These are phyloP conservation scores for Actinernus sp. DNA, from an alignment of 92 coral and sea anemone species.

Conservation along the genomic window DNA sequence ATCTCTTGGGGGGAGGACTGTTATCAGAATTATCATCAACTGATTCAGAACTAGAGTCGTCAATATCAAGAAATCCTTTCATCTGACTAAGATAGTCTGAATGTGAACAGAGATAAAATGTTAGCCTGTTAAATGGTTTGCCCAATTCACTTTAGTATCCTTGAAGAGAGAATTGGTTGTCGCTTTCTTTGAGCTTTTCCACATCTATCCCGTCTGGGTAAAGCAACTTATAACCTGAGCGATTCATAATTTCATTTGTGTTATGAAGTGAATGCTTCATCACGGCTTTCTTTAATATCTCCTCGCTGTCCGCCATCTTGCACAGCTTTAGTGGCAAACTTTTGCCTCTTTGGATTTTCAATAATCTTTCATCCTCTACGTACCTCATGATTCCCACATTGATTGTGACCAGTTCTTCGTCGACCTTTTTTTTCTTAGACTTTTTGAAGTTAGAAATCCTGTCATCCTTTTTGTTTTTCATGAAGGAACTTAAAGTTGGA, in stretches of 20 bases:
- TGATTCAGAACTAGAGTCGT: too few relatives aligned
- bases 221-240: constrained; percentile 30
- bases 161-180: too few relatives aligned
- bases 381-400: constrained; percentile 45
- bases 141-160: too few relatives aligned
- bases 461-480: constrained; percentile 44
- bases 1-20: too few relatives aligned
- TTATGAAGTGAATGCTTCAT: constrained; percentile 50
- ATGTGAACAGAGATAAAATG: too few relatives aligned
- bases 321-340: constrained; percentile 52
- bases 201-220: constrained; percentile 56
- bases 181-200: too few relatives aligned
- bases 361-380: constrained; percentile 51
- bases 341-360: constrained; percentile 60
- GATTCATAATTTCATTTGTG: constrained; percentile 35
- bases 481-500: constrained; percentile 38
- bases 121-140: too few relatives aligned
- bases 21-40: too few relatives aligned
- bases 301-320: constrained; percentile 46
- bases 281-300: constrained; percentile 44
- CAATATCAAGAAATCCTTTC: too few relatives aligned
- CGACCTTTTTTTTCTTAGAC: constrained; percentile 12
- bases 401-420: constrained; percentile 34
- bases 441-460: constrained; percentile 23
- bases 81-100: too few relatives aligned